phyloP scores from a whole-genome alignment of 2,113 vertebrate species.

The Strigops habroptila region DNA sequence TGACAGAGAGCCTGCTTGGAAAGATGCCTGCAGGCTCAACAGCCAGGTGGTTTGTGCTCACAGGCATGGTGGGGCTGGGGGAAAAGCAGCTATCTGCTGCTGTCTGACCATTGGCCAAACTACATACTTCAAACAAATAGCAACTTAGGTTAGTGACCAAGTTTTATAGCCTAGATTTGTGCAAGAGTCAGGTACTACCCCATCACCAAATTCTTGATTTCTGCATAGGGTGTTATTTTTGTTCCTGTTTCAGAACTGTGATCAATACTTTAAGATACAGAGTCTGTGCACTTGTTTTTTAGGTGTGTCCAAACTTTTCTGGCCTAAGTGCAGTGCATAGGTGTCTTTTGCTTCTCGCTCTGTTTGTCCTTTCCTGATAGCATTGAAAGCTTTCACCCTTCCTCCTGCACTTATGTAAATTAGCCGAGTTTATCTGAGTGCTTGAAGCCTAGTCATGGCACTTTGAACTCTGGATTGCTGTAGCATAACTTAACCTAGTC shows the following conservation, averaged over 20 bases:
- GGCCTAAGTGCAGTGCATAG: accelerated
- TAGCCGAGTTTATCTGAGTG: background rate
- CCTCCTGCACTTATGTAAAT: background rate
- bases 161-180: background rate
- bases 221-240: background rate
- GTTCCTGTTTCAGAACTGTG: background rate
- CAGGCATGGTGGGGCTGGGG: background rate
- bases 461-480: background rate
- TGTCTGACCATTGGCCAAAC: background rate
- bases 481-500: background rate
- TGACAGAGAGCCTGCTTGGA: background rate
- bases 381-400: background rate
- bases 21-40: background rate
- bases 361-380: accelerated
- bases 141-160: background rate
- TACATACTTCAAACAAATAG: background rate
- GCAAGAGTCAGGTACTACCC: background rate
- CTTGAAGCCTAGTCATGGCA: background rate
- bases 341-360: background rate
- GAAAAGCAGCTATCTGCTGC: background rate
- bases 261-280: background rate
- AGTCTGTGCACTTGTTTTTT: background rate
- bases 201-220: background rate
- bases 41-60: background rate
- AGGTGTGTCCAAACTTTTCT: background rate